phyloP scores from a whole-genome alignment of 2,888 invertebrate genomes.

The Hirtodrosophila histrioides region DNA sequence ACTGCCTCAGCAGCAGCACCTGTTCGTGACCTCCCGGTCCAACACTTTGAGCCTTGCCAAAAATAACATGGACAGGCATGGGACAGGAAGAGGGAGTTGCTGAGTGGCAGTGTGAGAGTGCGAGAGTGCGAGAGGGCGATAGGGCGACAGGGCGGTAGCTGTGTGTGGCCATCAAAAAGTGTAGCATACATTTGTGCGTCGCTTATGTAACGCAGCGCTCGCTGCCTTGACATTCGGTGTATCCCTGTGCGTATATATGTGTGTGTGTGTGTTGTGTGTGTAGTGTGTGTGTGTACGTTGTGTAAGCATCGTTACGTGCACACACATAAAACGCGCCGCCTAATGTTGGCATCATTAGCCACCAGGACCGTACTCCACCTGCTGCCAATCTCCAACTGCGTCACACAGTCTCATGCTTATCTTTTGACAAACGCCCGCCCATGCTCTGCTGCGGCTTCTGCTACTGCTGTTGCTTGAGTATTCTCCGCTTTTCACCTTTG shows the following conservation, averaged over 20 bases:
- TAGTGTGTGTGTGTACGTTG: slow-evolving; percentile 43
- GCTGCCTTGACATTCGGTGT: slow-evolving; percentile 66
- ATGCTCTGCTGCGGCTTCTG: slow-evolving; percentile 4
- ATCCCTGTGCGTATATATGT: slow-evolving; percentile 4
- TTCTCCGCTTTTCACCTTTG: slow-evolving; percentile 38
- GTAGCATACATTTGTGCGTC: slow-evolving; percentile 76
- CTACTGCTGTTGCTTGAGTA: slow-evolving; percentile 12
- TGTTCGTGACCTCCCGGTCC: slow-evolving; percentile 11
- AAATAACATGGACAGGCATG: slow-evolving; percentile 26
- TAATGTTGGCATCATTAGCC: slow-evolving; percentile 76
- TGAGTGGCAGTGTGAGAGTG: no score
- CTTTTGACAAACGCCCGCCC: slow-evolving; percentile 17
- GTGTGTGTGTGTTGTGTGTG: slow-evolving; percentile 20
- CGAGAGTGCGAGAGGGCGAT: no score
- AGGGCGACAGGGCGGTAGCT: not conserved
- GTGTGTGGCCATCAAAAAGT: slow-evolving; percentile 71
- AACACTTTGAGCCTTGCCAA: slow-evolving; percentile 39
- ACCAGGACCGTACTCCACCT: slow-evolving; percentile 39
- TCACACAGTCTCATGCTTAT: slow-evolving; percentile 21
- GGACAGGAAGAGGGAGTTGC: not conserved
- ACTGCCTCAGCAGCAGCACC: slow-evolving; percentile 19
- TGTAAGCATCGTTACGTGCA: slow-evolving; percentile 70
- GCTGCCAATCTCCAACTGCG: slow-evolving; percentile 17
- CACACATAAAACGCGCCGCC: slow-evolving; percentile 71
- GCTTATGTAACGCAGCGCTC: slow-evolving; percentile 65